Conservation (phyloP, 2,113 vertebrate genomes). For the Zapornia atra region DNA sequence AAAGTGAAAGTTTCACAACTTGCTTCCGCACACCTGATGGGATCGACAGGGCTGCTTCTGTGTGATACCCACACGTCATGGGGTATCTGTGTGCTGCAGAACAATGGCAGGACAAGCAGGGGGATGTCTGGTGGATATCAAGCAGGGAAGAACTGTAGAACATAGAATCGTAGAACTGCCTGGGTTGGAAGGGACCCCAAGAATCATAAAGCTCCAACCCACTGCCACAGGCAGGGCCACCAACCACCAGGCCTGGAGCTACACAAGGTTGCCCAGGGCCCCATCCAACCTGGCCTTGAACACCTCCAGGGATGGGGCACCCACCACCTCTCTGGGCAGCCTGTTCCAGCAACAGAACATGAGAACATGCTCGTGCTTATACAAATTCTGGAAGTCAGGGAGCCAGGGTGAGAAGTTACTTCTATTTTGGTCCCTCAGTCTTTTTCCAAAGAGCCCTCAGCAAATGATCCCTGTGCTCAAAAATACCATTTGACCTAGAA, state of each 20-base stretch:
- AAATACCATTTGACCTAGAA: background rate
- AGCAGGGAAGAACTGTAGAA: background rate
- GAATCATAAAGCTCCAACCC: too few relatives aligned
- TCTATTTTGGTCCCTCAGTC: background rate
- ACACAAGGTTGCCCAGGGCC: too few relatives aligned
- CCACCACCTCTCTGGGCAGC: too few relatives aligned
- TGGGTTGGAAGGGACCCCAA: too few relatives aligned
- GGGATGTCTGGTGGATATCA: background rate
- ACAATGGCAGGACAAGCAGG: background rate
- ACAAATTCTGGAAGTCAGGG: background rate
- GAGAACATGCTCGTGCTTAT: accelerated
- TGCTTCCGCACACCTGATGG: background rate
- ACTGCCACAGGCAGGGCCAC: too few relatives aligned
- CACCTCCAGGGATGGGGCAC: too few relatives aligned
- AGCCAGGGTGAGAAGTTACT: background rate
- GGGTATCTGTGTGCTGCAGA: background rate
- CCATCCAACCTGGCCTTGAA: too few relatives aligned
- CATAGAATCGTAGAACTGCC: too few relatives aligned
- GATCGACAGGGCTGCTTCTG: background rate
- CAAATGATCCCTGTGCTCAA: background rate
- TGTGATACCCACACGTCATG: background rate
- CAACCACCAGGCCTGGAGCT: too few relatives aligned
- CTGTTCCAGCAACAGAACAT: background rate
- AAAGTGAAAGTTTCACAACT: background rate
- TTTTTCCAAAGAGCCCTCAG: background rate